Evolutionary conservation across 2,888 invertebrate genomes (phyloP), one percentile per base, ranked within the genome.

Genomic region (Apantesis nais): DNA sequence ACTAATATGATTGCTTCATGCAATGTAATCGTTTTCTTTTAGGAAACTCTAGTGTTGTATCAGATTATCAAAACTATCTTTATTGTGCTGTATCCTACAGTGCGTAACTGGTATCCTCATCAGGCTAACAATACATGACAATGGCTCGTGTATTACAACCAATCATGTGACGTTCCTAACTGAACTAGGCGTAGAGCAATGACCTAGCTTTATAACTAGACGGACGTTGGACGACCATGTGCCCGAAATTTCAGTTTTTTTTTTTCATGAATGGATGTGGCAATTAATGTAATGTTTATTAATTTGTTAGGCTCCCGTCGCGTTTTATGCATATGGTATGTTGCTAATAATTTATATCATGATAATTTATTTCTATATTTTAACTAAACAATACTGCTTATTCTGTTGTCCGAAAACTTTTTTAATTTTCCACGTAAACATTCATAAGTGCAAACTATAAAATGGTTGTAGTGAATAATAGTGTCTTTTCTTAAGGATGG

Each of bases 41-140:
- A 4, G 9, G 52, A 12, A 25, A 55, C 29, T 58, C 25, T 58
- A 58, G 5, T 14, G 5, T 14, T 29, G 55, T 25, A 58, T 29
- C 12, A 1, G 55, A 58, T 29, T 58, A 58, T 58, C 4, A 29
- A 58, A 58, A 29, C 16, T 58, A 29, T 0, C 8, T 29, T 29
- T 29, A 58, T 29, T 58, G 29, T 58, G 29, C 8, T 58, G 16
- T 55, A 25, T 25, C 25, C 55, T 48, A 22, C 12, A 9, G 48
- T 14, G n/a, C 79, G 81, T 76, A 79, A 83, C 82, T 84, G 83
- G 83, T 85, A 87, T 87, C 82, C 83, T 86, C 84, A 84, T 87
- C 80, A 85, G 78, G 74, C 66, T 75, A 73, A 83, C 80, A 80
- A 78, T 77, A 72, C 68, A 68, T 70, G 67, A 78, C 68, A 62